phyloP scores from a whole-genome alignment of 2,797 vertebrate species.

The Phyllotis vaccarum region DNA sequence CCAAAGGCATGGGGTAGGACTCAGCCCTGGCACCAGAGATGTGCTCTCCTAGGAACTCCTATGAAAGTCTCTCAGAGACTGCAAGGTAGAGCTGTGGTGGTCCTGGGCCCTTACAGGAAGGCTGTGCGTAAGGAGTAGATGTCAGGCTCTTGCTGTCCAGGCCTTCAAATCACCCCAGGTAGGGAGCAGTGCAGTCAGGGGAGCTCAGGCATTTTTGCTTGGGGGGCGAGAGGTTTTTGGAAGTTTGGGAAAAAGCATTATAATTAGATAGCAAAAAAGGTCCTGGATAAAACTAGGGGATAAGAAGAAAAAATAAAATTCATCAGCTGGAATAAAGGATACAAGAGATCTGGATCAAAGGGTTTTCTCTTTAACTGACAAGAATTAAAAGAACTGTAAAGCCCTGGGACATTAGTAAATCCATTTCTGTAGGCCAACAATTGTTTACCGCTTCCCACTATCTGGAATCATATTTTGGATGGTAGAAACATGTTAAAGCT shows the following conservation, averaged over 20 bases:
- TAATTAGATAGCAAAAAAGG: neutral
- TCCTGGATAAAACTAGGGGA: neutral
- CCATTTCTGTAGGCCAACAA: neutral
- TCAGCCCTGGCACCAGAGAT: neutral
- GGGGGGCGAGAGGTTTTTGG: neutral
- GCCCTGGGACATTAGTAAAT: conserved; percentile 16
- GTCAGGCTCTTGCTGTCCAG: neutral
- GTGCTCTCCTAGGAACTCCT: neutral
- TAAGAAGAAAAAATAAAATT: conserved; percentile 3
- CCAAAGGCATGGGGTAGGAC: neutral
- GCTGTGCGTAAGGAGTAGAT: neutral
- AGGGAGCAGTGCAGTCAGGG: neutral
- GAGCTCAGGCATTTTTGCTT: neutral
- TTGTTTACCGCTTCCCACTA: neutral
- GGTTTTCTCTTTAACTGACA: conserved; percentile 36
- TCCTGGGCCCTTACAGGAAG: neutral
- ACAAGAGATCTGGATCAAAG: neutral
- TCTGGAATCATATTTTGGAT: neutral
- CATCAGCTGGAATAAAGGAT: neutral
- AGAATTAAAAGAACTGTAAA: conserved; percentile 47
- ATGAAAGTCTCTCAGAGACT: no score
- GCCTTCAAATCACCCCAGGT: neutral
- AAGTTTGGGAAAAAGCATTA: neutral
- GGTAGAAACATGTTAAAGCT: neutral
- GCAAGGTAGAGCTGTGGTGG: neutral